Evolutionary conservation across 1,140 invertebrate species (phyloP), one percentile per base, ranked within the genome.

Genomic region (Lepidurus apus): DNA sequence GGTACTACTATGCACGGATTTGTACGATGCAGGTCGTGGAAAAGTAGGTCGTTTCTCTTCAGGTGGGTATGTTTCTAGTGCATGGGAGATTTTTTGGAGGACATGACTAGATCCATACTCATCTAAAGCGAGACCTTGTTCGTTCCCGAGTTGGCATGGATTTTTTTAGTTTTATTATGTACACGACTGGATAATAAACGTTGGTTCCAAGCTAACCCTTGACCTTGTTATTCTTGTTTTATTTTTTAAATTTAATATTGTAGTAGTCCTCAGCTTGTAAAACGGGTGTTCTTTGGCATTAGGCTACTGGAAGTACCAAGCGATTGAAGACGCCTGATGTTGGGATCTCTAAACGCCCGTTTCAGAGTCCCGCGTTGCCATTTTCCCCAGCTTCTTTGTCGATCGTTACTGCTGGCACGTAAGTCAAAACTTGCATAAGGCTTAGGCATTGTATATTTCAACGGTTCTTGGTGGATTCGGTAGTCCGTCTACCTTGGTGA

Each of bases 81-180:
- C 81, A 77, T 82, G 82, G 77, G 43, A 44, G 74, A 26, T 9
- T 11, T 79, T 73, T 10, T 24, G 47, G 24, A 26, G 21, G 42
- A 43, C 81, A 82, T 82, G 82, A 82, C 82, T 82, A 82, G 82
- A 82, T 82, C 82, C 82, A 82, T 82, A 82, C 82, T 82, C 82
- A 82, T 82, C 81, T 82, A 82, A 82, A 82, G 82, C 81, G 80
- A 81, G 21, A 24, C 11, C 42, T 77, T 77, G 13, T 53, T 10
- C 74, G 21, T 47, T 34, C n/a, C 65, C 13, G 0, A 13, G 7
- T 47, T 47, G 47, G 75, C 34, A 1, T 45, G 43, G 10, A 45
- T 47, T 24, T 47, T 34, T 2, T 10, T 24, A 77, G 26, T 47
- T 10, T 7, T 26, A 34, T 77, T 26, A 53, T 47, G 76, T 53